These are phyloP conservation scores for Rhea americana DNA, from an alignment of 2,113 vertebrate genomes.

Conservation along the genomic window DNA sequence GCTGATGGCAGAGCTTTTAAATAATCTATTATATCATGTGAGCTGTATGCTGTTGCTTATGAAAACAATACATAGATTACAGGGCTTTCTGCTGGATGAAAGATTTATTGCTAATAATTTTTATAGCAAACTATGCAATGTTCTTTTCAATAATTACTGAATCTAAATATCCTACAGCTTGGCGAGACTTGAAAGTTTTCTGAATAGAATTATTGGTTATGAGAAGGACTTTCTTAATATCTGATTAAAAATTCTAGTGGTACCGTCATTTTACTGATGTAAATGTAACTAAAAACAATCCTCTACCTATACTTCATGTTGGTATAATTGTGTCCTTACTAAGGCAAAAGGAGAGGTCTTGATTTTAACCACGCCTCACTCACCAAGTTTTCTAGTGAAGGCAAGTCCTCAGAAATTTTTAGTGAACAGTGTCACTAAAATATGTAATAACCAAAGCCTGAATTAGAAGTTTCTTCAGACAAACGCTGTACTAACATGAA, in stretches of 20 bases:
- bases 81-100: neutral
- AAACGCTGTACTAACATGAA: neutral
- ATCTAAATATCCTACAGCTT: neutral
- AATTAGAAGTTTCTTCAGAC: constrained; percentile 25
- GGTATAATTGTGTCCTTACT: neutral
- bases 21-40: neutral
- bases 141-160: neutral
- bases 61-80: neutral
- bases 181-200: neutral
- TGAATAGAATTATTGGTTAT: neutral
- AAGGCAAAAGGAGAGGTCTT: neutral
- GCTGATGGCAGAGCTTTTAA: neutral
- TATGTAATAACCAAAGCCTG: neutral
- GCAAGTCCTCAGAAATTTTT: neutral
- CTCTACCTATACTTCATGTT: neutral
- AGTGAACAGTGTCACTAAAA: neutral
- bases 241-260: neutral
- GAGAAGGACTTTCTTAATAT: neutral
- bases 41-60: neutral
- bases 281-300: neutral
- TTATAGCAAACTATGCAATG: neutral
- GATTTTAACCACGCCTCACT: neutral
- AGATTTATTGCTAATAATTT: neutral
- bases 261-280: neutral
- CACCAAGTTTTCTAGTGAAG: neutral